Evolutionary conservation across 2,888 invertebrate species (phyloP), one percentile per base, ranked within the genome.

Genomic region (Nesidiocoris tenuis): DNA sequence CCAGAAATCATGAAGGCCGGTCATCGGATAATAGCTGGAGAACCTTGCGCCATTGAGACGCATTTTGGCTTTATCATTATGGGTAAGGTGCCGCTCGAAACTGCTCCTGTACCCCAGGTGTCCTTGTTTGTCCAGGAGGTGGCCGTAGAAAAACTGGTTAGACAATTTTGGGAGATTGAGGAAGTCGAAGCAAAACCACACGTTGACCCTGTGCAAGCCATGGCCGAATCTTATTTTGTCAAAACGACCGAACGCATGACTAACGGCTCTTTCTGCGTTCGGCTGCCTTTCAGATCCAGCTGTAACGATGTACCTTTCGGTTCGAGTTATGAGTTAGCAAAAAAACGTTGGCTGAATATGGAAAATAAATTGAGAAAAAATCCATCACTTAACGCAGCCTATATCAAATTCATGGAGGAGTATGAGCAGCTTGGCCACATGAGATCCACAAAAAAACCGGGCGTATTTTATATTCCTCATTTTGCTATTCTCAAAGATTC

Each of bases 181-280:
- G 63, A 63, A 22, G 63, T 63, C 3, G 63, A 12, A 9, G 7
- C 21, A 12, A 23, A 19, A 12, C 7, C 17, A 7, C 21, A 21
- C 63, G 7, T 22, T 3, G 63, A 63, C 63, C 63, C 63, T 3
- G 7, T 21, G 7, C 21, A 63, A 9, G 22, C 22, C 9, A 21
- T 63, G 22, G 63, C 63, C 9, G 22, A 63, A 5, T 9, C 3
- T 12, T 23, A 63, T 17, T 63, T 63, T 23, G 22, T 22, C 19
- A 12, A 63, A 21, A 63, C 63, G 5, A 19, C 19, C 17, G 7
- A 19, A 9, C 63, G 63, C 7, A 7, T 63, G 22, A 23, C 21
- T 5, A 23, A 63, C 17, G 63, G 63, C 7, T 63, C 63, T 17
- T 63, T 22, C 22, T 63, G 63, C 22, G 63, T 63, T 12, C 18